These are phyloP conservation scores for Pseudanteris insignis DNA, from an alignment of 2,888 invertebrate genomes.

Conservation along the genomic window DNA sequence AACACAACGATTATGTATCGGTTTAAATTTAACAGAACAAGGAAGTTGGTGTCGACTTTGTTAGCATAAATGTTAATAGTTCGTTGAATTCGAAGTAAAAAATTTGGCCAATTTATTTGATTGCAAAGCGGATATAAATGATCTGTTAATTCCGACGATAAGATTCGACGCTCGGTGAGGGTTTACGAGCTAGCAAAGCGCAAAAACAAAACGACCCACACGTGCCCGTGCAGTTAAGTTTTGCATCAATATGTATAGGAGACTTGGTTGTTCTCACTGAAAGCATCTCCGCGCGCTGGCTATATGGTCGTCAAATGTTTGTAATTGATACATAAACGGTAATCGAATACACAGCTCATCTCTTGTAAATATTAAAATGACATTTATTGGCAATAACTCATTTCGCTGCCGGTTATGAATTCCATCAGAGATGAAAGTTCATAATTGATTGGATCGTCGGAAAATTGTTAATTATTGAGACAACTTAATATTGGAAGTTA, in stretches of 20 bases:
- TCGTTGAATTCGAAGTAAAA: too few species aligned
- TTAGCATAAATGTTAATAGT: too few species aligned
- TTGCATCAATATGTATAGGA: conserved; percentile 24
- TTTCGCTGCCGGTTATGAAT: too few species aligned
- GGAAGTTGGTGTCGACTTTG: too few species aligned
- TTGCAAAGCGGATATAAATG: conserved; percentile 10
- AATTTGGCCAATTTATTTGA: too few species aligned
- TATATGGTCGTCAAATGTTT: conserved; percentile 19
- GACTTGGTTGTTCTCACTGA: conserved; percentile 8
- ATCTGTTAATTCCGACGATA: conserved; percentile 8
- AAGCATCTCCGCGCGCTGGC: conserved; percentile 6
- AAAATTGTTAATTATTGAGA: too few species aligned
- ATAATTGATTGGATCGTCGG: too few species aligned
- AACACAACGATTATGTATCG: too few species aligned
- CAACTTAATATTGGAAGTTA: too few species aligned
- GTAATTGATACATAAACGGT: conserved; percentile 34
- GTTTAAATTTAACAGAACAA: too few species aligned
- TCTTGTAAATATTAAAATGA: conserved; percentile 12
- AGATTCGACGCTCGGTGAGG: neutral
- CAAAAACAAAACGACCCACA: conserved; percentile 8
- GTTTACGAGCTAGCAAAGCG: conserved; percentile 10
- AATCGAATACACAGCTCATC: conserved; percentile 14
- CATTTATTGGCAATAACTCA: conserved; percentile 23
- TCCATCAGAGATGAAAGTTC: too few species aligned
- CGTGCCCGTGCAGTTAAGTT: neutral